Base-by-base conservation (phyloP, 2,888 invertebrate genomes). In the Agriotes lineatus region DNA sequence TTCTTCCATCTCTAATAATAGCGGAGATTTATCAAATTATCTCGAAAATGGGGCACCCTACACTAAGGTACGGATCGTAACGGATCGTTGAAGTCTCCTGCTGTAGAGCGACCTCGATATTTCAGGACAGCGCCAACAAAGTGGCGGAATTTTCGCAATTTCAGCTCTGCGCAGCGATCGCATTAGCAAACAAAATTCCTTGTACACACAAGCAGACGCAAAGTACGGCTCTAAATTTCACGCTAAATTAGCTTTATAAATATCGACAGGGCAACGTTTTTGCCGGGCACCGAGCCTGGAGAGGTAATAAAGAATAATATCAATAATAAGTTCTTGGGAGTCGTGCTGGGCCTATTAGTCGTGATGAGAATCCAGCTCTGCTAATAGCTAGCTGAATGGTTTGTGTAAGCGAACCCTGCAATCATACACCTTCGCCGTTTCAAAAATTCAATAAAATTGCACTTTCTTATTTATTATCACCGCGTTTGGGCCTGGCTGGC, bases 381-480 rank as follows among this genome's bases (percentile, higher is more conserved):
- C 65, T 71, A 71, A 71, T 71, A 61, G 35, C 54, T 44, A 39
- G 10, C 58, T 14, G 50, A 63, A 64, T 42, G 57, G 59, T 69
- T 66, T 61, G 69, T 69, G 61, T 69, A 65, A 45, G 61, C 48
- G 48, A 70, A 72, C 73, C 72, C 74, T 72, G 39, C 69, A 74
- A 74, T 74, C 71, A 70, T 62, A 57, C 65, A 58, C 62, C 65
- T 65, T 68, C 57, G 63, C 59, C 67, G 67, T 69, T n/a, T 72
- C 56, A 58, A 67, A 74, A 67, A 69, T 69, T 70, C 72, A 72
- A 72, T 73, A 70, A 72, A 72, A 73, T 73, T 70, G 69, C 69
- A 69, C 68, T 64, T 71, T 71, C 71, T 69, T 73, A 73, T 74
- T 75, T 75, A 74, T 75, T 75, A 48, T 48, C 48, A 22, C 48